These are phyloP conservation scores for Antheraea mylitta DNA, from an alignment of 1,140 invertebrate species.

Conservation along the genomic window DNA sequence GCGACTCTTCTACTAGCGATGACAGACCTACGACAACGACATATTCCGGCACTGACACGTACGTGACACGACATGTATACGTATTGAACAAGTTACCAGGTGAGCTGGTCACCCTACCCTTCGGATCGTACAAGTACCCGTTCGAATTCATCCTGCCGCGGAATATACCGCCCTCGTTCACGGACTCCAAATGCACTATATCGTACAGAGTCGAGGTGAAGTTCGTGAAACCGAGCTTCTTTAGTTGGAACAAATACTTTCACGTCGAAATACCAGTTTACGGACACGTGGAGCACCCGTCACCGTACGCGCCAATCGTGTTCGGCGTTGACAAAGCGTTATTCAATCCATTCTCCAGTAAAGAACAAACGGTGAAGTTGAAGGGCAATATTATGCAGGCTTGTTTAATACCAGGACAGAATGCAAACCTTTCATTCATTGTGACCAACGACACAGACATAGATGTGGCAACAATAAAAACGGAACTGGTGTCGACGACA, in stretches of 20 bases:
- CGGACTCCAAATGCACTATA: constrained; percentile 10
- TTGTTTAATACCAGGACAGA: constrained; percentile 14
- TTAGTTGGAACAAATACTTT: constrained; percentile 9
- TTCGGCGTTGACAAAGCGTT: constrained; percentile 14
- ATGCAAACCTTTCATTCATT: background rate
- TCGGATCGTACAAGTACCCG: constrained; percentile 6
- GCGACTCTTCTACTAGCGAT: background rate
- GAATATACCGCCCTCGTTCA: constrained; percentile 12
- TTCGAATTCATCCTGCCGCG: constrained; percentile 15
- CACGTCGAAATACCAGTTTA: constrained; percentile 11
- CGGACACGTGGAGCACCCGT: background rate
- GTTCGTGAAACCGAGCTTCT: constrained; percentile 9
- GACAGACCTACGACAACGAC: background rate
- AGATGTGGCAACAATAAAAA: constrained; percentile 7
- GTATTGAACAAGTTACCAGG: background rate
- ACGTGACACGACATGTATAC: background rate
- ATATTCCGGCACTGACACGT: constrained; percentile 1
- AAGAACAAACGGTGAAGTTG: background rate
- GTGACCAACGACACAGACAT: constrained; percentile 14
- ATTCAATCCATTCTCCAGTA: constrained; percentile 5
- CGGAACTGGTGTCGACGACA: background rate
- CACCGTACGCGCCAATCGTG: background rate
- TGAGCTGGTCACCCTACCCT: background rate
- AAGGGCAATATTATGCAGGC: constrained; percentile 12
- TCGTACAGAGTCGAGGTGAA: constrained; percentile 5